Conservation (phyloP, 2,797 vertebrate genomes). For the Falco cherrug region DNA sequence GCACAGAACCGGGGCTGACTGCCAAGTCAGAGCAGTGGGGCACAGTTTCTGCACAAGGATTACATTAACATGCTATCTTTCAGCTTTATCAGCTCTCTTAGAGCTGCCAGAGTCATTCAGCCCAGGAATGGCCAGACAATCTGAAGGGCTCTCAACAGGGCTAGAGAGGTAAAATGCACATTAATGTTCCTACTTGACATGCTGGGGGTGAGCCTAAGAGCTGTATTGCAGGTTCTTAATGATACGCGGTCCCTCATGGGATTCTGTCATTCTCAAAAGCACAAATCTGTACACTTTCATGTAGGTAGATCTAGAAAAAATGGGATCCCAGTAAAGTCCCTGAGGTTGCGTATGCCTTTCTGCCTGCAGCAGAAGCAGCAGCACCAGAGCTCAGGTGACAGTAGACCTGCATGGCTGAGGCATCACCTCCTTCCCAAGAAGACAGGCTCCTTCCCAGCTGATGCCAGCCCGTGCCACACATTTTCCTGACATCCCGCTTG, state of each 20-base stretch:
- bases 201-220: background rate
- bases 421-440: background rate
- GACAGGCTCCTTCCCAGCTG: accelerated
- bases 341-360: background rate
- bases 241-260: background rate
- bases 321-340: background rate
- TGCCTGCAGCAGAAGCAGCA: constrained; percentile 33
- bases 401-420: background rate
- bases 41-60: background rate
- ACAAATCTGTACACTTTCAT: background rate
- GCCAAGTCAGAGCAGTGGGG: background rate
- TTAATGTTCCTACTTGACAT: background rate
- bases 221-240: background rate
- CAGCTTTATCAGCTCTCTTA: background rate
- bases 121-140: background rate
- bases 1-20: background rate
- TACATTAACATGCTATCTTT: background rate
- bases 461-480: background rate
- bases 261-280: background rate
- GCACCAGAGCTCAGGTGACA: background rate
- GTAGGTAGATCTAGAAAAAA: background rate
- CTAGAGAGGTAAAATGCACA: background rate
- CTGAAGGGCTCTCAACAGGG: background rate
- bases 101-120: background rate
- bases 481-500: background rate